Evolutionary conservation across 1,140 invertebrate species (phyloP), one percentile per base, ranked within the genome.

Genomic region (Microplitis mediator): DNA sequence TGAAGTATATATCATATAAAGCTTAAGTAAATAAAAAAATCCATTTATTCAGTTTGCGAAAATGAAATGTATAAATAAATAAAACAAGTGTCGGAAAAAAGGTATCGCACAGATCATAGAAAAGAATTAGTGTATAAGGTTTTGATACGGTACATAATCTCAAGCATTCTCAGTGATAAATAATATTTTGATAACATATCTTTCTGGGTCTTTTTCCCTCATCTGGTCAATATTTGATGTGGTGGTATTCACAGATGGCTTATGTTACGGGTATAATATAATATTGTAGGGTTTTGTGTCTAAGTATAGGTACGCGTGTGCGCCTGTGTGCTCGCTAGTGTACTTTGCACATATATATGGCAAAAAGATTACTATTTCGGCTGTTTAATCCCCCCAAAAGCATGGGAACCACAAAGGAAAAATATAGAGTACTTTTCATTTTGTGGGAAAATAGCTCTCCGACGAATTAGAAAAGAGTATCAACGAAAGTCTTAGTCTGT

Each of bases 361-460:
- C 51, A 66, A 39, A 50, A 65, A 14, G 35, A 71, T 64, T 45
- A 35, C 34, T 16, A 36, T 36, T 34, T 36, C 36, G 23, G 36
- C 34, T 64, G 51, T 23, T 51, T 63, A 71, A 64, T 63, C 23
- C 32, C 45, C 58, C 23, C 9, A 39, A 70, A 34, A 23, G 51
- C 45, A 4, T 4, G 50, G 3, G 58, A 34, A 34, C 3, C 60
- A 62, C 14, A 35, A 45, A 70, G 34, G 68, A 62, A 69, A 67
- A 67, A 32, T 31, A 74, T 54, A 54, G 50, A 74, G 70, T 68
- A 79, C 76, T 78, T 82, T 82, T 81, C 79, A 76, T 81, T 78
- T 78, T 73, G 74, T 23, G 36, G 62, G 68, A 65, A 71, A 56
- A 71, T 64, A 39, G 64, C 66, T 63, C 62, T 5, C 56, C 58